Evolutionary conservation across 2,888 invertebrate genomes (phyloP).

Genomic region (Ypsolopha sequella): DNA sequence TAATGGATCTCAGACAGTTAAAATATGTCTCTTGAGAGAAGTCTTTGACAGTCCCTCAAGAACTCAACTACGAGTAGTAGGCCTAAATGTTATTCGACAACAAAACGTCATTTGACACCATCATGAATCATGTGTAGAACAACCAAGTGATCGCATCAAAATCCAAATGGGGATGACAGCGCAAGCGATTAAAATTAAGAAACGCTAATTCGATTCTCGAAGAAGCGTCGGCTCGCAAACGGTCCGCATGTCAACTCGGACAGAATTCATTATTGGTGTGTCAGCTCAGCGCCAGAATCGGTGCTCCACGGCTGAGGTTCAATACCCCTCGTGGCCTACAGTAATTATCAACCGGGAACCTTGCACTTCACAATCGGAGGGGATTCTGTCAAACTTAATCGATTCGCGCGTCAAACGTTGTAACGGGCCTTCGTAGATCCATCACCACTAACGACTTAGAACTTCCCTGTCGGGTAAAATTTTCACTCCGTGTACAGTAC

Average conservation of each 20-base stretch:
- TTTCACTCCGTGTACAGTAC: constrained; percentile 17
- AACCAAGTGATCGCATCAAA: neutral
- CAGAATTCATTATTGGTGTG: constrained; percentile 58
- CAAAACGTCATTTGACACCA: too few relatives aligned
- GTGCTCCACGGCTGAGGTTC: constrained; percentile 19
- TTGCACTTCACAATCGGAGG: constrained; percentile 42
- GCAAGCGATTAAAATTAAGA: constrained; percentile 35
- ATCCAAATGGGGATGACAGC: constrained; percentile 7
- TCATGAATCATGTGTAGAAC: neutral
- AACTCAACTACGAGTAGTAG: too few relatives aligned
- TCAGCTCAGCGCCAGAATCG: constrained; percentile 22
- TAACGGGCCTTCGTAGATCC: constrained; percentile 30
- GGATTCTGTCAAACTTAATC: constrained; percentile 59
- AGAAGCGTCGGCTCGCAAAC: constrained; percentile 22
- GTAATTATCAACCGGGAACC: constrained; percentile 46
- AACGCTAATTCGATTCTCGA: constrained; percentile 28
- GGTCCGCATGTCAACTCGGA: constrained; percentile 35
- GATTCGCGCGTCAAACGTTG: constrained; percentile 45
- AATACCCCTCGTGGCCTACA: constrained; percentile 27
- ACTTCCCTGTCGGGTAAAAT: constrained; percentile 31
- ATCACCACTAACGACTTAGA: constrained; percentile 39
- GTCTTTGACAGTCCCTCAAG: too few relatives aligned
- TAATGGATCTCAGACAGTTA: too few relatives aligned
- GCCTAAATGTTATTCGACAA: too few relatives aligned
- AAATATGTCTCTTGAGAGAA: too few relatives aligned